Evolutionary conservation across 2,888 invertebrate genomes (phyloP).

Genomic region (Calameuta idolon): DNA sequence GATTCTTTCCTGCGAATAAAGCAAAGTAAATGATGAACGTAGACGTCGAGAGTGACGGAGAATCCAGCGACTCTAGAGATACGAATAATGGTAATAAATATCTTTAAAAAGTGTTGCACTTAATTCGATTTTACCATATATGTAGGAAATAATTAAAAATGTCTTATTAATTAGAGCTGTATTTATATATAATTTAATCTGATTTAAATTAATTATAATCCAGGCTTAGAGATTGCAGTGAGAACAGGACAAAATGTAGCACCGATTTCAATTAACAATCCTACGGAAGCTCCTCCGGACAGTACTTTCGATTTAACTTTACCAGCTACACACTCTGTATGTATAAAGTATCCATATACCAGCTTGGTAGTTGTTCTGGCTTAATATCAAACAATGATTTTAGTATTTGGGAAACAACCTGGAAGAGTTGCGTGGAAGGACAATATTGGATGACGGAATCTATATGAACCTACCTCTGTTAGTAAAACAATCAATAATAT

Average conservation of each 20-base stretch:
- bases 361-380: background rate
- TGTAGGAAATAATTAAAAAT: background rate
- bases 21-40: constrained; percentile 25
- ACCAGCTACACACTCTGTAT: constrained; percentile 71
- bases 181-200: background rate
- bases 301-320: constrained; percentile 69
- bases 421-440: constrained; percentile 75
- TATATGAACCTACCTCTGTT: constrained; percentile 72
- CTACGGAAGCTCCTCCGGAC: constrained; percentile 24
- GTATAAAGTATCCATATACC: constrained; percentile 28
- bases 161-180: background rate
- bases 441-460: constrained; percentile 72
- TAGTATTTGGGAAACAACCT: constrained; percentile 73
- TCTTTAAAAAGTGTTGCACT: background rate
- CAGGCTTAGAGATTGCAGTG: background rate
- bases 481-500: constrained; percentile 73
- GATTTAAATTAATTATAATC: background rate
- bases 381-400: constrained; percentile 19
- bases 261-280: background rate
- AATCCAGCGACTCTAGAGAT: constrained; percentile 21
- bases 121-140: background rate
- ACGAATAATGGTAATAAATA: background rate
- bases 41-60: constrained; percentile 25
- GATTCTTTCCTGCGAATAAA: background rate
- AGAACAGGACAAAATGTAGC: background rate